Base-by-base conservation (phyloP, 2,113 vertebrate species). In the Alethe castanea region DNA sequence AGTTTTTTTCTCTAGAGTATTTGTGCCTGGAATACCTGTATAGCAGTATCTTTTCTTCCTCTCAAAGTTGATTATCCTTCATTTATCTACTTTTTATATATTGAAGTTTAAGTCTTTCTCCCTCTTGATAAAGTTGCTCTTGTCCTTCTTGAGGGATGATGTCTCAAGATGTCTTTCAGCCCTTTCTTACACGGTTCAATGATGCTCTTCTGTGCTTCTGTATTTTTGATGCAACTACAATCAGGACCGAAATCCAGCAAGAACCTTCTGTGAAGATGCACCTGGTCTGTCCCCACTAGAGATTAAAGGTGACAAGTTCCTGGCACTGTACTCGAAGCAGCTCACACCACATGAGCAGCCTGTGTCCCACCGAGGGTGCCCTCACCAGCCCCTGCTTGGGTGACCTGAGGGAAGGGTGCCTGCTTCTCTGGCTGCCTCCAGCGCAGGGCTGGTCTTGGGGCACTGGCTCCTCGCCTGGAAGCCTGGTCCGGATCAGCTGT, bases 341-440 rank as follows among this genome's bases (percentile, higher is more conserved):
- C 15, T 78, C 16, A 38, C 0, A 2, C 7, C 2, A 0, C 8
- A 4, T 1, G 3, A 36, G 40, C 6, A 19, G 12, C 38, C 18
- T 5, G 12, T 3, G 50, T 28, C 23, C 38, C 33, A 8, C 36
- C 2, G 1, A 9, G 9, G 5, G 10, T 28, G 44, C 24, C 44
- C 65, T 19, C 14, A 19, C 8, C 3, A 5, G 42, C 44, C 78
- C 1, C 42, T 47, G 64, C 23, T 25, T 7, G 22, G 42, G 10
- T 38, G 56, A 92, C 47, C 24, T 5, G 16, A 20, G 33, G 48
- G 35, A 70, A 66, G 16, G 11, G 8, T 4, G 6, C 14, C 50
- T 3, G 3, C 28, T 14, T 14, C 53, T 57, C 72, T 15, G 50
- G 11, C 19, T 42, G 25, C 23, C 31, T 77, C 13, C 38, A 65